A percentile compares a stretch with the other conserved stretches of the same genome.
Conservation (phyloP, 2,888 invertebrate species). For the Argyresthia goedartella region DNA sequence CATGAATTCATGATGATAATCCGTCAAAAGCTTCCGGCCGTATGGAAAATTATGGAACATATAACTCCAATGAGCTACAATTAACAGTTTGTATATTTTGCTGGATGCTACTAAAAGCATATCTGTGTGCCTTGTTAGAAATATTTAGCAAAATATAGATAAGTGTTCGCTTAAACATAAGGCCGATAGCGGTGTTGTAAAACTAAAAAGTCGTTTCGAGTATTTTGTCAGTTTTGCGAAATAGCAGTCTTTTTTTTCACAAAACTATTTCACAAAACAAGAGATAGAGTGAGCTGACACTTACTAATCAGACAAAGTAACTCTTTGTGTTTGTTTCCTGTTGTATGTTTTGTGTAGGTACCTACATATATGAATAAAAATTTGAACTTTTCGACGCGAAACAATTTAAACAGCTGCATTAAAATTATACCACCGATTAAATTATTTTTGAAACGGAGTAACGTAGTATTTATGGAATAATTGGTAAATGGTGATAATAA, state of each 20-base stretch:
- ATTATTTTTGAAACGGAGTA: too few species aligned
- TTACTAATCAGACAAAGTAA: too few species aligned
- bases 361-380: too few species aligned
- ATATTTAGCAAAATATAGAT: not conserved
- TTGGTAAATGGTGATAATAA: too few species aligned
- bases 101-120: not conserved
- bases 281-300: too few species aligned
- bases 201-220: not conserved
- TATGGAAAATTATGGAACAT: constrained; percentile 8
- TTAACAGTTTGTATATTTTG: not conserved
- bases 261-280: not conserved
- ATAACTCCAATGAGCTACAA: not conserved
- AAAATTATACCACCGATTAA: too few species aligned
- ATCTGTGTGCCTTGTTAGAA: not conserved
- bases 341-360: too few species aligned
- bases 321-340: too few species aligned
- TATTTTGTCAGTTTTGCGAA: not conserved
- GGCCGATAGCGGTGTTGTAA: constrained; percentile 7
- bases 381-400: too few species aligned
- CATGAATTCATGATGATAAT: not conserved
- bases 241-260: not conserved
- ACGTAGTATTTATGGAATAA: too few species aligned
- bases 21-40: constrained; percentile 10
- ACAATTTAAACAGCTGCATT: too few species aligned
- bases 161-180: constrained; percentile 4